Percentiles rank a stretch among this genome's conserved stretches.
Evolutionary conservation across 1,140 invertebrate genomes (phyloP).

Genomic region (Macrotrachela quadricornifera): DNA sequence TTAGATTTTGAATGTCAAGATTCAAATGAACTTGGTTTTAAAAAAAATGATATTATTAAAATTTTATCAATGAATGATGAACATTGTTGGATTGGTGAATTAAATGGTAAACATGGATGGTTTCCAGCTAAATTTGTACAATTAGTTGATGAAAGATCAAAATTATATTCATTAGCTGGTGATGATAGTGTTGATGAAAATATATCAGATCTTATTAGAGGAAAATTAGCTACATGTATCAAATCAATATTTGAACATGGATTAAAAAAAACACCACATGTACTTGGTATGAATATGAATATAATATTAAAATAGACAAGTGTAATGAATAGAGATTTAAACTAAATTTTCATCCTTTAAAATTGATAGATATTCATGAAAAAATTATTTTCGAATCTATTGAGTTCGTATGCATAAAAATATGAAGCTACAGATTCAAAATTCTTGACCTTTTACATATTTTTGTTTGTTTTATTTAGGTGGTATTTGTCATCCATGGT

Average conservation of each 20-base stretch:
- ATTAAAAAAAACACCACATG: slow-evolving; percentile 43
- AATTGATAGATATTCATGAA: too few species aligned
- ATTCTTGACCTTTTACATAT: too few species aligned
- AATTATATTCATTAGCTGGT: slow-evolving; percentile 71
- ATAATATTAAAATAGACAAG: too few species aligned
- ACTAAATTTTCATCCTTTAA: too few species aligned
- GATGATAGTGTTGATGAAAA: slow-evolving; percentile 88
- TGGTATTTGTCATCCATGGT: slow-evolving; percentile 85
- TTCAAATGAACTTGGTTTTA: slow-evolving; percentile 90
- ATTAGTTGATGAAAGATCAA: slow-evolving; percentile 77
- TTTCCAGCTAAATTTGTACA: slow-evolving; percentile 97
- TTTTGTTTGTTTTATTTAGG: slow-evolving; percentile 34
- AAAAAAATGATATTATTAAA: slow-evolving; percentile 92
- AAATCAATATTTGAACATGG: slow-evolving; percentile 88
- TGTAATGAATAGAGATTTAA: too few species aligned
- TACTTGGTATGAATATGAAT: too few species aligned
- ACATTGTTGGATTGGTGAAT: slow-evolving; percentile 96
- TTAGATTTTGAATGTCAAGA: slow-evolving; percentile 92
- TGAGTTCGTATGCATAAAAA: too few species aligned
- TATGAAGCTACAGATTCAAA: too few species aligned
- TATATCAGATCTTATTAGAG: slow-evolving; percentile 82
- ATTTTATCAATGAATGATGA: slow-evolving; percentile 85
- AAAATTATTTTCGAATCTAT: too few species aligned
- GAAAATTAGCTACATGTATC: slow-evolving; percentile 64
- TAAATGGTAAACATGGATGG: slow-evolving; percentile 91